These are phyloP conservation scores for Prunella strophiata DNA, from an alignment of 2,797 vertebrate genomes.

Conservation along the genomic window DNA sequence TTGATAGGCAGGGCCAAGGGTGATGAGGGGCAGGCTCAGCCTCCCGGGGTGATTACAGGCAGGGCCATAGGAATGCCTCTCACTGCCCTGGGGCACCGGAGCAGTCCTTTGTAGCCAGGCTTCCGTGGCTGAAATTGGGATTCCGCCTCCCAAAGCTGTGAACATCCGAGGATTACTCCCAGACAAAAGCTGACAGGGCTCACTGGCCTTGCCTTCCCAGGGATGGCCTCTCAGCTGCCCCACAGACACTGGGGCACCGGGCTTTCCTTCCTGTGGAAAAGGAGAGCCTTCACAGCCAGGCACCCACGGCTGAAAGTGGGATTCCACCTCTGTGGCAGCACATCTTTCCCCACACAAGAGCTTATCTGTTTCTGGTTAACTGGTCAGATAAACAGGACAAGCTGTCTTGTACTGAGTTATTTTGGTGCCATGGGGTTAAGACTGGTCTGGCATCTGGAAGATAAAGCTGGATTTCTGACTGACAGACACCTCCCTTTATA, in stretches of 20 bases:
- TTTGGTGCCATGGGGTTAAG: not conserved
- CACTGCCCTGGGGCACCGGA: too few species aligned
- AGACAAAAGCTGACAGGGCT: not conserved
- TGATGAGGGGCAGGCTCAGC: not conserved
- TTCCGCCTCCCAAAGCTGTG: not conserved
- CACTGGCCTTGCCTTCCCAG: not conserved
- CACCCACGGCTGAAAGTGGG: not conserved
- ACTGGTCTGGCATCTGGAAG: not conserved
- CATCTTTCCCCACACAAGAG: not conserved
- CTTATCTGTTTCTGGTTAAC: not conserved
- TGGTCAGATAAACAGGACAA: not conserved
- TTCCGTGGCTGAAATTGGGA: not conserved
- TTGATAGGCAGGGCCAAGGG: not conserved
- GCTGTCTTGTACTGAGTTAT: not conserved
- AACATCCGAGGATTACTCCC: not conserved
- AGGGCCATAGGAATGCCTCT: not conserved
- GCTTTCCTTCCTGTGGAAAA: not conserved
- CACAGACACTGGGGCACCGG: too few species aligned
- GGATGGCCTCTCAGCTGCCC: not conserved
- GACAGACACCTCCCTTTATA: not conserved
- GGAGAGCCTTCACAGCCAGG: not conserved
- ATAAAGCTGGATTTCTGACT: not conserved
- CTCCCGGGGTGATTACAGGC: not conserved
- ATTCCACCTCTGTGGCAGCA: not conserved
- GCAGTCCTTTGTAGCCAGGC: too few species aligned